phyloP scores from a whole-genome alignment of 2,113 vertebrate genomes.

The Callorhinus ursinus region DNA sequence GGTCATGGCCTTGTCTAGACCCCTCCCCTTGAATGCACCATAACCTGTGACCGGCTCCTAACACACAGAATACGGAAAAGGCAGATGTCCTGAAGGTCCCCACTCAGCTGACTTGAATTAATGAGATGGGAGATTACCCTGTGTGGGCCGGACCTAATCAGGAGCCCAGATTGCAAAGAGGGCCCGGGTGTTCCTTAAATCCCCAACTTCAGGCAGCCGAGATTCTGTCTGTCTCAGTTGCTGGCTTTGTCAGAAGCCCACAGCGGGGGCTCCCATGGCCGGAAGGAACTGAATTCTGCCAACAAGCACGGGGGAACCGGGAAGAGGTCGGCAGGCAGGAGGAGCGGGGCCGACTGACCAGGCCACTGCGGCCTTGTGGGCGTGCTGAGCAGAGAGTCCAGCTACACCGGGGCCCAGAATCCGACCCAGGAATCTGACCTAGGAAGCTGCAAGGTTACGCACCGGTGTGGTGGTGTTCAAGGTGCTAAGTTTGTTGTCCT shows the following conservation, averaged over 20 bases:
- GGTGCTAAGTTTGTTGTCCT: neutral
- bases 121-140: too few relatives aligned
- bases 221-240: neutral
- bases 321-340: neutral
- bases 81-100: neutral
- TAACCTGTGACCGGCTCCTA: neutral
- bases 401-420: neutral
- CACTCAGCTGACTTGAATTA: neutral
- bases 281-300: neutral
- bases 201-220: neutral
- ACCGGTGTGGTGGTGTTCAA: accelerated
- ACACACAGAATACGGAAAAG: neutral
- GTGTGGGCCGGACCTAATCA: neutral
- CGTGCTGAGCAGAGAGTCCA: accelerated
- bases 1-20: neutral
- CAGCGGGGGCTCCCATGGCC: too few relatives aligned
- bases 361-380: too few relatives aligned
- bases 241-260: neutral
- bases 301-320: neutral
- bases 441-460: neutral
- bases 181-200: neutral
- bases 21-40: neutral
- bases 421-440: neutral
- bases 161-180: neutral
- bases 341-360: accelerated